Evolutionary conservation across 1,140 invertebrate species (phyloP).

Genomic region (Grapholita molesta): DNA sequence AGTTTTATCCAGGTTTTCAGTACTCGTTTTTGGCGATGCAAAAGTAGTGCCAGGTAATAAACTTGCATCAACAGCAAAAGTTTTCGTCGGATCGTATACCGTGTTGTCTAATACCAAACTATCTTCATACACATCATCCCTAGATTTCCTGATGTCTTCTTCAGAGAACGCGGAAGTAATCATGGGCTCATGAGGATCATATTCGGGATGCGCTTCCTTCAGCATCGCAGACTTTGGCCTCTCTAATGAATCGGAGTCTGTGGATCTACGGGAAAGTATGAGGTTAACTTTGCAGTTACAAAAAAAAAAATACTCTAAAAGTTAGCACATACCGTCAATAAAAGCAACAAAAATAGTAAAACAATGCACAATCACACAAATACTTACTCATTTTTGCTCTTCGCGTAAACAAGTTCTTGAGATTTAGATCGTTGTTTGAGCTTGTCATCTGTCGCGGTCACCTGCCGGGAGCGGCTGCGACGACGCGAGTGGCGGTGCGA

Average conservation of each 20-base stretch:
- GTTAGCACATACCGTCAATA: too few relatives aligned
- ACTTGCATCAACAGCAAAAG: constrained; percentile 49
- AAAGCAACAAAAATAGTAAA: background rate
- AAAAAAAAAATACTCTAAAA: too few relatives aligned
- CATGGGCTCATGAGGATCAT: constrained; percentile 72
- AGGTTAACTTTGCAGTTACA: background rate
- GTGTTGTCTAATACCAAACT: constrained; percentile 40
- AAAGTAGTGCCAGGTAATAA: constrained; percentile 29
- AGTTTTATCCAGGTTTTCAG: constrained; percentile 63
- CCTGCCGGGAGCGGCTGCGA: constrained; percentile 40
- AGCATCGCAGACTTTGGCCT: constrained; percentile 68
- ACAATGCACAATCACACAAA: background rate
- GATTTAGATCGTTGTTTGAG: constrained; percentile 57
- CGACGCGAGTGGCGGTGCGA: constrained; percentile 34
- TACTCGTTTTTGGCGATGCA: constrained; percentile 30
- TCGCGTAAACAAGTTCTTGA: constrained; percentile 52
- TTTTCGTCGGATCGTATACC: constrained; percentile 51
- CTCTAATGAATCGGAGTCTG: constrained; percentile 67
- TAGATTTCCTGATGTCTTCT: constrained; percentile 64
- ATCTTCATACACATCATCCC: constrained; percentile 65
- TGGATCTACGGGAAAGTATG: constrained; percentile 48
- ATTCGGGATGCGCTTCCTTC: constrained; percentile 67
- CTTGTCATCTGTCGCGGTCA: constrained; percentile 45
- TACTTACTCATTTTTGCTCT: constrained; percentile 67
- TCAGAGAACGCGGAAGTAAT: constrained; percentile 71